Conservation (phyloP, 2,113 vertebrate species). For the Syngnathus scovelli region DNA sequence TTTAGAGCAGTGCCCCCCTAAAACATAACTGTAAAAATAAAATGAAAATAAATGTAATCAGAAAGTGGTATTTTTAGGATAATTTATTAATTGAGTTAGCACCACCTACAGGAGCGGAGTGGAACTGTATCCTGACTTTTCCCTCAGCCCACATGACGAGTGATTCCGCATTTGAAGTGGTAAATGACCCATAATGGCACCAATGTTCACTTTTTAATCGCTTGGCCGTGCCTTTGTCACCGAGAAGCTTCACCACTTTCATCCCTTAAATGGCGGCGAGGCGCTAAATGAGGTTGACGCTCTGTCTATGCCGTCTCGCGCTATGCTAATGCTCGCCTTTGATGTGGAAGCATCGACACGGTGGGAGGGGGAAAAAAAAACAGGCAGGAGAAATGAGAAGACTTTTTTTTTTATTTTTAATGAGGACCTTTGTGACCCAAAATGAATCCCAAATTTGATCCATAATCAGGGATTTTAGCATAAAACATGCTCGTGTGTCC, state of each 20-base stretch:
- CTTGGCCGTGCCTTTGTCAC: not conserved
- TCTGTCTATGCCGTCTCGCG: conserved; percentile 26
- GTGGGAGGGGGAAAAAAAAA: conserved; percentile 23
- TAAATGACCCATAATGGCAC: not conserved
- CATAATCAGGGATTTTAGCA: conserved; percentile 15
- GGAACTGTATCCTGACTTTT: not conserved
- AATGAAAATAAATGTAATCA: too few relatives aligned
- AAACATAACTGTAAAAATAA: too few relatives aligned
- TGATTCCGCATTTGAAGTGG: not conserved
- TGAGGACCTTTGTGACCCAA: conserved; percentile 47
- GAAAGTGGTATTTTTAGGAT: not conserved
- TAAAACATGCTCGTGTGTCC: conserved; percentile 2
- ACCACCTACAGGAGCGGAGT: not conserved
- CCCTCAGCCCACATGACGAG: not conserved
- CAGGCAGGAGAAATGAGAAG: conserved; percentile 20
- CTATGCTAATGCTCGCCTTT: conserved; percentile 55
- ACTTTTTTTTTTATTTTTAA: conserved; percentile 47
- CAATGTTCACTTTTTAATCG: not conserved
- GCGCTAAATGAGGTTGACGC: conserved; percentile 47
- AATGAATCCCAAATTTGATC: conserved; percentile 45
- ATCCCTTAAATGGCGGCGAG: not conserved
- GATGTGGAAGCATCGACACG: conserved; percentile 50
- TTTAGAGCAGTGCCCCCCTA: too few relatives aligned
- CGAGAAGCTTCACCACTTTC: not conserved
- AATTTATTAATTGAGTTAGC: not conserved